Conservation (phyloP, 92 coral and sea anemone genomes). For the Porites divaricata region DNA sequence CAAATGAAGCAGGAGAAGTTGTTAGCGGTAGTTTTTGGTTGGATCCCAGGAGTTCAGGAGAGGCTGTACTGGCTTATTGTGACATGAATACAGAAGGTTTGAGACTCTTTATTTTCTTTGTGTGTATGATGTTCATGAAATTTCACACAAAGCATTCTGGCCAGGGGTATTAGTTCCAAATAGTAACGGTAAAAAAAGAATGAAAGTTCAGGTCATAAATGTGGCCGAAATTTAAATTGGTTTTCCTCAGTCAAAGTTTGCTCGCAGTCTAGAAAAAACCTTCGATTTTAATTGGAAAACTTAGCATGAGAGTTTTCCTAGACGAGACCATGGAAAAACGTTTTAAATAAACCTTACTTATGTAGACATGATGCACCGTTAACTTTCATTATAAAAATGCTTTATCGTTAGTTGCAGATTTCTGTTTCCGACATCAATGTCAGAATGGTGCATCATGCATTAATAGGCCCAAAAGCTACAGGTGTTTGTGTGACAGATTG, state of each 20-base stretch:
- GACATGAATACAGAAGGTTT: not conserved
- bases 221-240: no score
- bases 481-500: not conserved
- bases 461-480: not conserved
- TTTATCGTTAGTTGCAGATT: not conserved
- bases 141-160: no score
- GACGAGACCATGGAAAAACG: no score
- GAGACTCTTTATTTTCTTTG: not conserved
- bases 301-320: not conserved
- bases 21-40: not conserved
- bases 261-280: no score
- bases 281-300: no score
- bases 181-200: no score
- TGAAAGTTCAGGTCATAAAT: no score
- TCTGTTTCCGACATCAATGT: not conserved
- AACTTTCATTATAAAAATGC: not conserved
- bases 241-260: no score
- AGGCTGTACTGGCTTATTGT: not conserved
- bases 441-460: not conserved
- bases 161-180: no score
- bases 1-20: not conserved
- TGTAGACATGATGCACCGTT: no score
- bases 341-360: not conserved
- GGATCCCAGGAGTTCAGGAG: conserved; percentile 11
- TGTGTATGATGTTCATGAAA: no score